phyloP scores from a whole-genome alignment of 2,113 vertebrate genomes.

The Orcinus orca region DNA sequence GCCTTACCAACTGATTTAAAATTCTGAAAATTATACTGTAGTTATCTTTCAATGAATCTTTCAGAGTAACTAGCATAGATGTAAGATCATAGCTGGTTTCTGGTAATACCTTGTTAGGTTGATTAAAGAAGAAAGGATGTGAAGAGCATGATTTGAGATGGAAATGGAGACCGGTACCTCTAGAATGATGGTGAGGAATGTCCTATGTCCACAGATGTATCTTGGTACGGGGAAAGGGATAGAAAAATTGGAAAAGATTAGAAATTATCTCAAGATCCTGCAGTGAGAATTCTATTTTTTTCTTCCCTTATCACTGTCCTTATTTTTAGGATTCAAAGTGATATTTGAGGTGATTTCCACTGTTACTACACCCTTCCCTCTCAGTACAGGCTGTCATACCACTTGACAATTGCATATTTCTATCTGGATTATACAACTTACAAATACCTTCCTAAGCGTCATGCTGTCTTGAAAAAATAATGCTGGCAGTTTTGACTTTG shows the following conservation, averaged over 20 bases:
- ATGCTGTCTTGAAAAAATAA: constrained; percentile 41
- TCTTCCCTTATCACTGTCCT: constrained; percentile 7
- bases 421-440: constrained; percentile 45
- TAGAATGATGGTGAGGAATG: not conserved
- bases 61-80: not conserved
- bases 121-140: constrained; percentile 24
- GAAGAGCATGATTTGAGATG: constrained; percentile 34
- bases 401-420: constrained; percentile 56
- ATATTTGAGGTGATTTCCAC: constrained; percentile 53
- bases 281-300: not conserved
- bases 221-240: constrained; percentile 24
- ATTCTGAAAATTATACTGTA: constrained; percentile 14
- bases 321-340: constrained; percentile 53
- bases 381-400: not conserved
- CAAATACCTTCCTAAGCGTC: constrained; percentile 35
- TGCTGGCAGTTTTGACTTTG: not conserved
- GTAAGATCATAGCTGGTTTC: not conserved
- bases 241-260: constrained; percentile 46
- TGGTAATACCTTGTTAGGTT: not conserved
- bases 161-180: constrained; percentile 24
- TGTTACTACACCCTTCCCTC: not conserved
- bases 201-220: not conserved
- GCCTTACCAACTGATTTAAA: constrained; percentile 33
- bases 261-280: constrained; percentile 34
- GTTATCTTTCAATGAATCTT: constrained; percentile 9